Base-by-base conservation (phyloP, 2,888 invertebrate genomes). In the Crossocerus cetratus region DNA sequence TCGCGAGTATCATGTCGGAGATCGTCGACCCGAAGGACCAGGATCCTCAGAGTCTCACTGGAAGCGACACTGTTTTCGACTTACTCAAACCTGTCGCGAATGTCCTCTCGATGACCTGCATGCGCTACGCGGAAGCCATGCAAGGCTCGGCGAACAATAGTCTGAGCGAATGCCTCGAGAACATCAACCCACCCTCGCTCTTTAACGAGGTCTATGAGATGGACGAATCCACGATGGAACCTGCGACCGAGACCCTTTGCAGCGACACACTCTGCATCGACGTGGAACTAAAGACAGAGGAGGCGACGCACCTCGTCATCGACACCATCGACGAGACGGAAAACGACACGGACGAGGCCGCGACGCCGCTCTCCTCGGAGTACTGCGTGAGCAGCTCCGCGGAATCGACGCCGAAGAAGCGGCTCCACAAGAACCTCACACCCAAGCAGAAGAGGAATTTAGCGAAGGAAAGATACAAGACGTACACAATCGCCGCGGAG, bases 1-100 rank as follows among this genome's bases (percentile, higher is more conserved):
- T 97, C 0, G 95, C 95, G 0, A 97, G 96, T 86, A 94, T 96
- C 69, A 94, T 94, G 23, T 96, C 95, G 0, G 96, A 96, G 90
- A 93, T 94, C 2, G 95, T 93, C 0, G 96, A 95, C 69, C 81
- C 91, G 0, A 91, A 91, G 69, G 91, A 91, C 54, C 90, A 90
- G 21, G 86, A 91, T 32, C 87, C 91, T 0, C 90, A 91, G 56
- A 91, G 91, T 57, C 69, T 90, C 3, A 86, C 90, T 0, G 86
- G 83, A 3, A 89, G 88, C 53, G 90, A 90, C 68, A 80, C 87
- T 2, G 89, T 93, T 2, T 93, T 93, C 82, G 93, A 94, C 81
- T 90, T 93, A 43, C 91, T 93, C 69, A 93, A 93, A 80, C 93
- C 93, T 0, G 85, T 91, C 0, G 90, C 91, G 69, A 93, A 91